Evolutionary conservation across 2,797 vertebrate species (phyloP), one percentile per base, ranked within the genome.

Genomic region (Microcaecilia unicolor): DNA sequence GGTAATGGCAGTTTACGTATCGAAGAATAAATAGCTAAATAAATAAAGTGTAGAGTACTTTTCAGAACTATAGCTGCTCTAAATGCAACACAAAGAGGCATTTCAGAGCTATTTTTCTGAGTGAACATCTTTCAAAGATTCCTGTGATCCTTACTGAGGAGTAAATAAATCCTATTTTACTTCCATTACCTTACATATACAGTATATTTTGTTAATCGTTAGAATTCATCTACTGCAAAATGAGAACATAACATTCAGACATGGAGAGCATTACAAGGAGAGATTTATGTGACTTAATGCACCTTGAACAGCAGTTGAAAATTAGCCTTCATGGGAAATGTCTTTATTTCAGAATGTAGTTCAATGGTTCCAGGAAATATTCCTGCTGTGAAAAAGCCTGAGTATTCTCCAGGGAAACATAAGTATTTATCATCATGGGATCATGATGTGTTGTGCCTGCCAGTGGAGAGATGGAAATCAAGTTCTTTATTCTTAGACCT

Each of bases 271-370:
- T 37, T 62, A 44, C 38, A 52, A 62, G 68, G 55, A 41, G 44
- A 15, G 10, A 50, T 7, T 37, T 22, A 5, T 8, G 31, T 37
- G 15, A 59, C 28, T 48, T 59, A 28, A 41, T 41, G 35, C 33
- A 46, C 48, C 48, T 27, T 51, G 48, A 59, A 52, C 33, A 57
- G 40, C 35, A 40, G 13, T 45, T 41, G 35, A 59, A n/a, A n/a
- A 48, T 57, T 67, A 64, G 59, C 42, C 45, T 55, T 7, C 28
- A 44, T 31, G 28, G 37, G 29, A 57, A 55, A 41, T 44, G 26
- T 57, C 28, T 59, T 64, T 57, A 48, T 50, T 55, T 62, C 27
- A 59, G 33, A 59, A 37, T 37, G 46, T 48, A 18, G 48, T 15
- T 25, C 64, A 50, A 25, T 33, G 18, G 7, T 52, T 59, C 33